These are phyloP conservation scores for Hypothenemus hampei DNA, from an alignment of 1,140 invertebrate species.

Conservation along the genomic window DNA sequence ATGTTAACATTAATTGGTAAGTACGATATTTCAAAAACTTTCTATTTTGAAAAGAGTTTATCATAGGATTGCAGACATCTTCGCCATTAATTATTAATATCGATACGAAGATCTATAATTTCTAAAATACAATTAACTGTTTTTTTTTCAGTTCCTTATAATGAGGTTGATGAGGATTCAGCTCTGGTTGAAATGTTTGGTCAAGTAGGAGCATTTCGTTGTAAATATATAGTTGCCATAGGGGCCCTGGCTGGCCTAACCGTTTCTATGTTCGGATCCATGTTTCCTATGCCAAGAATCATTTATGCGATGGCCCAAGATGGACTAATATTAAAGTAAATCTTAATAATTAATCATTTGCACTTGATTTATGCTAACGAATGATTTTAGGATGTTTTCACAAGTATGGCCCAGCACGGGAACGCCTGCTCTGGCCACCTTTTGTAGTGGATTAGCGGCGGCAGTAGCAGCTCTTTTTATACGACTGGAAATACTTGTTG, in stretches of 20 bases:
- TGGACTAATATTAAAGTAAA: slow-evolving; percentile 68
- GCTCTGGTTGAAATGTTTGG: slow-evolving; percentile 90
- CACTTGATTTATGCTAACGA: neutral
- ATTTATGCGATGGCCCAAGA: slow-evolving; percentile 94
- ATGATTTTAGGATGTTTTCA: slow-evolving; percentile 57
- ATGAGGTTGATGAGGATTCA: slow-evolving; percentile 76
- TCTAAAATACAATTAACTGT: slow-evolving; percentile 1
- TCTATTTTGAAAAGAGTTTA: no score
- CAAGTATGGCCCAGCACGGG: slow-evolving; percentile 74
- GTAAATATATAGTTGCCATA: slow-evolving; percentile 84
- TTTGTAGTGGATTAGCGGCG: slow-evolving; percentile 72
- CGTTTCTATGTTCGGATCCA: slow-evolving; percentile 93
- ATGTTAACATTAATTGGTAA: slow-evolving; percentile 81
- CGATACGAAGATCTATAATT: no score
- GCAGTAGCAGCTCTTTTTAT: slow-evolving; percentile 76
- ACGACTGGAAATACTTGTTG: slow-evolving; percentile 79
- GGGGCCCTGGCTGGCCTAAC: slow-evolving; percentile 86
- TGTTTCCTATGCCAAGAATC: slow-evolving; percentile 93
- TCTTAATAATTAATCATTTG: neutral
- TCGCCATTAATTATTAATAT: no score
- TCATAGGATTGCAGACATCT: no score
- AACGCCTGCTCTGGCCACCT: slow-evolving; percentile 79
- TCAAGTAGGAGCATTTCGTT: slow-evolving; percentile 77
- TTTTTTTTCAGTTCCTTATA: slow-evolving; percentile 69
- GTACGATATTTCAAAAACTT: slow-evolving; percentile 24